Evolutionary conservation across 53 echinoderm and acorn worm species (phyloP).

Genomic region (Stichopus horrens): DNA sequence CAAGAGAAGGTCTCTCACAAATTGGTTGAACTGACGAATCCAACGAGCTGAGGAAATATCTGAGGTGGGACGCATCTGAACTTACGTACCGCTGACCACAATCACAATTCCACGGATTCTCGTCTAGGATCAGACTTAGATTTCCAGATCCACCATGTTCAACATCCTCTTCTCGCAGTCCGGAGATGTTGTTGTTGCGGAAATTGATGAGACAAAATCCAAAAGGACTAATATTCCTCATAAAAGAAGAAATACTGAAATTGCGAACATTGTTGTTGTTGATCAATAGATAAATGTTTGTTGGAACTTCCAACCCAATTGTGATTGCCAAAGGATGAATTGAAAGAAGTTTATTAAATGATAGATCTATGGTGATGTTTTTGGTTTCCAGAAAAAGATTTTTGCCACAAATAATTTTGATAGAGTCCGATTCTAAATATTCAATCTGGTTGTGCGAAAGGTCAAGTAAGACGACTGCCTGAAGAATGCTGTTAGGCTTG

Average conservation of each 20-base stretch:
- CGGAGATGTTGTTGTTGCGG: background rate
- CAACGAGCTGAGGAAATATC: background rate
- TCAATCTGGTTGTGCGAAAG: background rate
- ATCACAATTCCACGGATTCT: slow-evolving; percentile 4
- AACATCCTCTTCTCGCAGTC: background rate
- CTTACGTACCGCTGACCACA: background rate
- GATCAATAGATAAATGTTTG: background rate
- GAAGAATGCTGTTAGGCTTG: too few relatives aligned
- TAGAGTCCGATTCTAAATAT: background rate
- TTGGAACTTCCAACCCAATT: background rate
- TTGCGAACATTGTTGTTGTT: background rate
- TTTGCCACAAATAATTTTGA: background rate
- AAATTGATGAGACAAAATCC: background rate
- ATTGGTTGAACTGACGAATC: background rate
- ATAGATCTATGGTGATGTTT: background rate
- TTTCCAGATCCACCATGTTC: background rate
- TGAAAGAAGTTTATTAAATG: background rate
- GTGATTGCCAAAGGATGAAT: background rate
- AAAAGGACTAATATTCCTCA: background rate
- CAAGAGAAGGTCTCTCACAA: background rate
- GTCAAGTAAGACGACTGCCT: too few relatives aligned
- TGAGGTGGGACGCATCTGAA: background rate
- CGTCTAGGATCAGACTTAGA: background rate
- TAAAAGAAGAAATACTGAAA: background rate
- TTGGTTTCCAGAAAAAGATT: too few relatives aligned